A percentile compares a stretch with the other conserved stretches of the same genome.
Conservation (phyloP, 2,888 invertebrate species). For the Drosophila longiperda region DNA sequence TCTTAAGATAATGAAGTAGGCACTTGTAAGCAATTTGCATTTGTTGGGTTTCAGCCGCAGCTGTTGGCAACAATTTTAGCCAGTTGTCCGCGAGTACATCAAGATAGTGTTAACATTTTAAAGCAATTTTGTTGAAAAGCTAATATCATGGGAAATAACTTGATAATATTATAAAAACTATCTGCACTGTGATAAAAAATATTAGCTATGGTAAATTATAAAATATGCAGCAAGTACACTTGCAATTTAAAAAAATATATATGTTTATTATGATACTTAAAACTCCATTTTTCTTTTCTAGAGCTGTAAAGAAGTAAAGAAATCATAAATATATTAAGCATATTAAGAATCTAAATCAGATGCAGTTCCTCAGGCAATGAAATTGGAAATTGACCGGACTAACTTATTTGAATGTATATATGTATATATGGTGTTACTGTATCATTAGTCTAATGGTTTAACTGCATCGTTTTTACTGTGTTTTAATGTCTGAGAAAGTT, state of each 20-base stretch:
- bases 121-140: constrained; percentile 4
- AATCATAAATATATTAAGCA: background rate
- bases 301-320: background rate
- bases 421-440: constrained; percentile 32
- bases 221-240: background rate
- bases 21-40: constrained; percentile 28
- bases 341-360: background rate
- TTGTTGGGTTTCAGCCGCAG: constrained; percentile 27
- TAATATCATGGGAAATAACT: background rate
- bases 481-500: constrained; percentile 65
- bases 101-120: constrained; percentile 15
- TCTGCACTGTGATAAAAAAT: background rate
- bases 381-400: background rate
- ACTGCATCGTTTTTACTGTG: constrained; percentile 38
- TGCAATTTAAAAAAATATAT: background rate
- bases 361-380: background rate
- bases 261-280: background rate
- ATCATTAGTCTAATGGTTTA: constrained; percentile 66
- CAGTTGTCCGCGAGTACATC: constrained; percentile 5
- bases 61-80: constrained; percentile 13
- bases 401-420: background rate
- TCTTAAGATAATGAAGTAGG: constrained; percentile 48
- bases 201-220: background rate
- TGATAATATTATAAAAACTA: background rate
- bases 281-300: background rate